A percentile compares a stretch with the other conserved stretches of the same genome.
Evolutionary conservation across 2,113 vertebrate genomes (phyloP).

Genomic region (Platichthys stellatus): DNA sequence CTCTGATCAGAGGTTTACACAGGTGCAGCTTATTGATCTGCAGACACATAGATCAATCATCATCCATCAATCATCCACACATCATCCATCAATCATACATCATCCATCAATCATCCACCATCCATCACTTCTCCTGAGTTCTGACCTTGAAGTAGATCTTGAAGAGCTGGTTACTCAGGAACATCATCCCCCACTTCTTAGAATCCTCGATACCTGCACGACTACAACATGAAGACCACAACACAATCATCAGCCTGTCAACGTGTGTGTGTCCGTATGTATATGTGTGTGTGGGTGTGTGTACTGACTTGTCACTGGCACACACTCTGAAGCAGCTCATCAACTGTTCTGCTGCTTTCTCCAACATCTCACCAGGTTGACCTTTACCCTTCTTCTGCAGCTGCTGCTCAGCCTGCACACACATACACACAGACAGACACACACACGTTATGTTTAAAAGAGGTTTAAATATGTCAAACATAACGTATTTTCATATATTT

Average conservation of each 20-base stretch:
- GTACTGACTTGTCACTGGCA: conserved; percentile 94
- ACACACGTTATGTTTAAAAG: no score
- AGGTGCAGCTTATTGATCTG: conserved; percentile 98
- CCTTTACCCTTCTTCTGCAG: conserved; percentile 91
- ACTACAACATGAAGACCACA: conserved; percentile 66
- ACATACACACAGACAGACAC: not conserved
- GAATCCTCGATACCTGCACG: conserved; percentile 97
- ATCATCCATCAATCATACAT: no score
- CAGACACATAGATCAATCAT: not conserved
- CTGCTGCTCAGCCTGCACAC: conserved; percentile 91
- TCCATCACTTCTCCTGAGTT: not conserved
- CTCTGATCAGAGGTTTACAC: conserved; percentile 96
- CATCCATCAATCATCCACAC: not conserved
- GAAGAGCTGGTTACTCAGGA: conserved; percentile 97
- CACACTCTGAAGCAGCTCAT: conserved; percentile 98
- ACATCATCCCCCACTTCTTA: conserved; percentile 99
- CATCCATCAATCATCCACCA: no score
- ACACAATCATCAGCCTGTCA: not conserved
- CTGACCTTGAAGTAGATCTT: conserved; percentile 99
- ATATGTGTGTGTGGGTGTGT: not conserved
- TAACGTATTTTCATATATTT: not conserved
- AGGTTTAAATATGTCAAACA: no score
- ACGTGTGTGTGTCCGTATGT: not conserved
- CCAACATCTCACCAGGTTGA: conserved; percentile 94
- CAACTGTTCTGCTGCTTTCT: conserved; percentile 94